Evolutionary conservation across 2,113 vertebrate species (phyloP).

Genomic region (Actenoides hombroni): DNA sequence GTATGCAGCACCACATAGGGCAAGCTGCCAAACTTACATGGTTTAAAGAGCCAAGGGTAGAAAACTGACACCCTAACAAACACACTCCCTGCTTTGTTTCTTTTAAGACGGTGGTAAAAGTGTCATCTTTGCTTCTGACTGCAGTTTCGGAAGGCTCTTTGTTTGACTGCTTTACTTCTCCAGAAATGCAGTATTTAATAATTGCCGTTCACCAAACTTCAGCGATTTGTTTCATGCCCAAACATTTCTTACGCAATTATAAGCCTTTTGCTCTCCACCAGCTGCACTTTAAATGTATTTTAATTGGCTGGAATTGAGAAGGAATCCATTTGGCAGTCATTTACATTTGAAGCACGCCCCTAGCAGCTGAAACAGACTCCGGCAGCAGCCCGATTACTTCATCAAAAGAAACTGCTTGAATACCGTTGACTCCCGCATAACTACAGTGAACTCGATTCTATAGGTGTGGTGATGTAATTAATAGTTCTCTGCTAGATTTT

Average conservation of each 20-base stretch:
- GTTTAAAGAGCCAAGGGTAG: conserved; percentile 75
- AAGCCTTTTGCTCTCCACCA: conserved; percentile 68
- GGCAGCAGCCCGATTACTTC: conserved; percentile 81
- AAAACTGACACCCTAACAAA: conserved; percentile 79
- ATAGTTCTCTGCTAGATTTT: conserved; percentile 67
- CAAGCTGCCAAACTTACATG: conserved; percentile 72
- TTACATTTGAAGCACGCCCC: conserved; percentile 86
- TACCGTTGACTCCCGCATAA: conserved; percentile 70
- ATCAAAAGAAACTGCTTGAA: conserved; percentile 75
- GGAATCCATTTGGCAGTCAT: conserved; percentile 85
- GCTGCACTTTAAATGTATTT: conserved; percentile 82
- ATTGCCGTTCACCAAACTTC: conserved; percentile 41
- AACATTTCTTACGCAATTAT: conserved; percentile 55
- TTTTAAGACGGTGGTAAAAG: conserved; percentile 74
- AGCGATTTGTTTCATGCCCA: conserved; percentile 66
- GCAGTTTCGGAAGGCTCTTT: conserved; percentile 39
- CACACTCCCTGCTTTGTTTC: conserved; percentile 71
- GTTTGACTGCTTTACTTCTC: conserved; percentile 1
- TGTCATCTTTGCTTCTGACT: conserved; percentile 70
- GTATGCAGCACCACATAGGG: conserved; percentile 79
- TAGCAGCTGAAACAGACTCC: conserved; percentile 82
- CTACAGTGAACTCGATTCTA: conserved; percentile 58
- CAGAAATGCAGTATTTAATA: conserved; percentile 41
- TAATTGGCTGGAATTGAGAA: conserved; percentile 83
- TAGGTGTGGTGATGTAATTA: conserved; percentile 67